phyloP scores from a whole-genome alignment of 1,140 invertebrate genomes.

The Lucilia cuprina region DNA sequence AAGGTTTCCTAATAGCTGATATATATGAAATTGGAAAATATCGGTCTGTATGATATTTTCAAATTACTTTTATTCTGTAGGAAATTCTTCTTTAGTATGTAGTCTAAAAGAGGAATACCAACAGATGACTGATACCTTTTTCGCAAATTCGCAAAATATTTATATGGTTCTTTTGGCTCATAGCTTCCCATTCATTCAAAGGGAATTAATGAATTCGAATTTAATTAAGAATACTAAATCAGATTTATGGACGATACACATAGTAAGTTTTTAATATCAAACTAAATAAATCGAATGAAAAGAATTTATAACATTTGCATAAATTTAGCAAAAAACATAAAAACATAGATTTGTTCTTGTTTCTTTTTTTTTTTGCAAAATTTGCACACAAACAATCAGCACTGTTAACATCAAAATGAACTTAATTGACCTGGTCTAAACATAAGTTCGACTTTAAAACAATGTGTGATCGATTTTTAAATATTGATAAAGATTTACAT shows the following conservation, averaged over 20 bases:
- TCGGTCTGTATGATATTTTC: no score
- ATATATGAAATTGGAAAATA: no score
- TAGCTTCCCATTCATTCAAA: no score
- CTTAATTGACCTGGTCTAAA: neutral
- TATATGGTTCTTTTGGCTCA: neutral
- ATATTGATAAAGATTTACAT: neutral
- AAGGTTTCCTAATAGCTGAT: no score
- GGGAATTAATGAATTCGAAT: neutral
- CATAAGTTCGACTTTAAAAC: neutral
- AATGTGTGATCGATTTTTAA: neutral
- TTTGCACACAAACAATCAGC: neutral
- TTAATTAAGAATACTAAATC: neutral
- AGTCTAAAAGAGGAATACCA: neutral
- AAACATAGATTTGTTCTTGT: neutral
- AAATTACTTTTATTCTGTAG: neutral
- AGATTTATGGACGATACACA: neutral
- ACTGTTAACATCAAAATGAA: neutral
- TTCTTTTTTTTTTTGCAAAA: neutral
- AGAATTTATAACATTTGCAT: neutral
- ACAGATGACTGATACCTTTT: neutral
- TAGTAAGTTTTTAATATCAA: neutral
- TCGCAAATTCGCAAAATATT: slow-evolving; percentile 2
- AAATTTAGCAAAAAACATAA: neutral
- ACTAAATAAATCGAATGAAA: neutral
- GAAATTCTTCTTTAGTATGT: neutral